phyloP scores from a whole-genome alignment of 2,888 invertebrate genomes.

The Azorinus chamasolen region DNA sequence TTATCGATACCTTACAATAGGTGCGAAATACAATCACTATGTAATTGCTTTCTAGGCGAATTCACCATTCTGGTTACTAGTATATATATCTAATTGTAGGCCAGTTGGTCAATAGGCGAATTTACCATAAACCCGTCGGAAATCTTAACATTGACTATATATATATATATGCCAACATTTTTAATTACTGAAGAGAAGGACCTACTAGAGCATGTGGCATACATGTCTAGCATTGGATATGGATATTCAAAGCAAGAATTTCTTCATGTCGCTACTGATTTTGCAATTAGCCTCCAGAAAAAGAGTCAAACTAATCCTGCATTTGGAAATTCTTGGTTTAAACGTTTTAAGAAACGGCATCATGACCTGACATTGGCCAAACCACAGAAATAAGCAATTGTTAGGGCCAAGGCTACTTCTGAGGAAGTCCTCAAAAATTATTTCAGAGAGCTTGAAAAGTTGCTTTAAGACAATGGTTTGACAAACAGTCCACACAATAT shows the following conservation, averaged over 20 bases:
- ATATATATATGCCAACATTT: no score
- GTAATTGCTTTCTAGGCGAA: no score
- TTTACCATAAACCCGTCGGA: no score
- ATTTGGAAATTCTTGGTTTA: constrained; percentile 23
- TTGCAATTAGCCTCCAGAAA: no score
- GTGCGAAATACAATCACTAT: no score
- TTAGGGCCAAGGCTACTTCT: constrained; percentile 21
- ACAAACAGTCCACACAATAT: constrained; percentile 15
- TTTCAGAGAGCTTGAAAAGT: constrained; percentile 12
- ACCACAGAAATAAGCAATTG: constrained; percentile 22
- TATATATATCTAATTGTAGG: no score
- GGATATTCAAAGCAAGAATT: no score
- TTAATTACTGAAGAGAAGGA: constrained; percentile 32
- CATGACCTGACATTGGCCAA: constrained; percentile 15
- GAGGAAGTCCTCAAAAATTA: constrained; percentile 11
- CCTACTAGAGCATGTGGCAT: constrained; percentile 21
- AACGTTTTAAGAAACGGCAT: constrained; percentile 20
- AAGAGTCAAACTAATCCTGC: neutral
- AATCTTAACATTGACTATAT: no score
- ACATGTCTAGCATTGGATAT: constrained; percentile 34
- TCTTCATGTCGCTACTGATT: no score
- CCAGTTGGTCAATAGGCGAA: no score
- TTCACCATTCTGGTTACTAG: no score
- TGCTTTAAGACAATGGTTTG: neutral
- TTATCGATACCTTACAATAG: no score